A percentile compares a stretch with the other conserved stretches of the same genome.
Evolutionary conservation across 2,113 vertebrate species (phyloP).

Genomic region (Burhinus bistriatus): DNA sequence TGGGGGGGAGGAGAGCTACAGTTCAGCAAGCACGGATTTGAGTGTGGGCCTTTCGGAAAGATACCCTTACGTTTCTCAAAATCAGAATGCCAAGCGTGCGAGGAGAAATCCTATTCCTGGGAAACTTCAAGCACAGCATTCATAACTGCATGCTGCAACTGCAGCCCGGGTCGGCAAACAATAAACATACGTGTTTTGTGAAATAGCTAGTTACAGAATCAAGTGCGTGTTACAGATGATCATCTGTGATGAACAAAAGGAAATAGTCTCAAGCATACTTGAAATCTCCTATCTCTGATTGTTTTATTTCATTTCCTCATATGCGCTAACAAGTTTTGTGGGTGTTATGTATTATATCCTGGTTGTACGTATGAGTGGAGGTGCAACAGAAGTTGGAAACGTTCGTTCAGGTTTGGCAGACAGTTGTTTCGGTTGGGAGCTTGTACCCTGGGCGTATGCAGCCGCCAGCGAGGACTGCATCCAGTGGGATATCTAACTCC

Average conservation of each 20-base stretch:
- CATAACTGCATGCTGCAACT: neutral
- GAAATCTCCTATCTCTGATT: neutral
- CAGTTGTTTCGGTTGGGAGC: neutral
- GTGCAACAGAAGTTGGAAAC: neutral
- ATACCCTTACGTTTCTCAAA: neutral
- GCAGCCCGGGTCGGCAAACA: neutral
- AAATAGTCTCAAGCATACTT: too few relatives aligned
- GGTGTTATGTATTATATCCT: neutral
- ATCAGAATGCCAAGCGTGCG: neutral
- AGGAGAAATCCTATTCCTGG: neutral
- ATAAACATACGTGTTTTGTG: neutral
- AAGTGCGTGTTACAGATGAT: neutral
- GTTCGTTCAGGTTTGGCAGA: neutral
- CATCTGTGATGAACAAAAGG: neutral
- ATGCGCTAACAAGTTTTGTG: rapidly evolving
- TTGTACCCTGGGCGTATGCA: neutral
- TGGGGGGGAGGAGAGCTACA: neutral
- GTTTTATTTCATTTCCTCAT: neutral
- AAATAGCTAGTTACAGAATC: neutral
- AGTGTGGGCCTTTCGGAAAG: neutral
- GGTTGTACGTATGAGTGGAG: rapidly evolving
- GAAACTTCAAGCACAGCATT: neutral
- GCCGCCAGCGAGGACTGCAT: neutral
- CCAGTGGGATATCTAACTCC: neutral
- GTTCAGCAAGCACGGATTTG: neutral